Evolutionary conservation across 2,113 vertebrate species (phyloP), one percentile per base, ranked within the genome.

Genomic region (Oenanthe melanoleuca): DNA sequence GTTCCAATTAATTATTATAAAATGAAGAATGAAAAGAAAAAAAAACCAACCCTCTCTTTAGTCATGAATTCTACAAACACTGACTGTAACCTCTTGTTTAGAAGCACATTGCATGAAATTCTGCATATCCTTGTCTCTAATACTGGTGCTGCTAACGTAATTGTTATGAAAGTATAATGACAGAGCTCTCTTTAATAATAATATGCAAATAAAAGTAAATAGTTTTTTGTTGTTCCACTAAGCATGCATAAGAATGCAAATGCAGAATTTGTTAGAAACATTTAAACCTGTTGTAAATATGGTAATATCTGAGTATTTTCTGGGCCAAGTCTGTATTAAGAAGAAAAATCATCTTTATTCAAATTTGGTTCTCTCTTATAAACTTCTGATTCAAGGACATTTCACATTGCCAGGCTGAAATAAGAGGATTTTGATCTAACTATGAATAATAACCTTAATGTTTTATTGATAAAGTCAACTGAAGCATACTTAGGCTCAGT

Each of bases 1-100:
- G 49, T 95, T 84, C 37, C 65, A 97, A 71, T 83, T 97, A 93
- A 96, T 96, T 93, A n/a, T 78, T 92, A 78, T 53, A 86, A 96
- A 96, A 87, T 75, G 29, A 95, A 91, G 24, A 95, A 55, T 22
- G 18, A n/a, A 70, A 92, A 89, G 52, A 17, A 31, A 64, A 79
- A 79, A 31, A 34, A 34, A 34, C 3, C 28, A 80, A 34, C 22
- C 18, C 24, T 70, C 6, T 85, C 9, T 86, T 80, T 71, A 71
- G 59, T 80, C 25, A 53, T 73, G 72, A 65, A 24, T 81, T 14
- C 28, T 84, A 18, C 31, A 77, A 67, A 47, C 29, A 49, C 24
- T 57, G 33, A 1, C 52, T 81, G 45, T 64, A 94, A 70, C 34
- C n/a, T 28, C 49, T 80, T 78, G 52, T 67, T 87, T 85, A 83